These are phyloP conservation scores for Neodon shergylaensis DNA, from an alignment of 2,113 vertebrate species.

Conservation along the genomic window DNA sequence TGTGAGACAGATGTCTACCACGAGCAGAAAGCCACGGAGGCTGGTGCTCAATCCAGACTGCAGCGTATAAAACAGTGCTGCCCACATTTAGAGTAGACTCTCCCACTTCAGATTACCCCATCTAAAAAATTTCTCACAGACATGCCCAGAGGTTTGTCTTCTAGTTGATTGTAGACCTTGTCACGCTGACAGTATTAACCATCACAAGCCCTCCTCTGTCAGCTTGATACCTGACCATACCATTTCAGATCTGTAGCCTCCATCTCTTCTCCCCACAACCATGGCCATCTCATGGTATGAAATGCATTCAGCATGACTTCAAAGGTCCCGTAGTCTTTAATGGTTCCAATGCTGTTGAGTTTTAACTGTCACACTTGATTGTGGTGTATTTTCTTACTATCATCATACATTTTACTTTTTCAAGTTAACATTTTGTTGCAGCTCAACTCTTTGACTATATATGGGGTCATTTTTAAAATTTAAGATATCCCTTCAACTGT, in stretches of 20 bases:
- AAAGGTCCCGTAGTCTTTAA: neutral
- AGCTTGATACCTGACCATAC: neutral
- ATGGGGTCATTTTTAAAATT: neutral
- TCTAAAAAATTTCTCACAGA: neutral
- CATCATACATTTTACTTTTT: conserved; percentile 13
- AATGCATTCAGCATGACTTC: neutral
- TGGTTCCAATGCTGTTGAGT: neutral
- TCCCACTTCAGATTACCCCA: neutral
- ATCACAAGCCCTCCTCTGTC: neutral
- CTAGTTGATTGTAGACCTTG: neutral
- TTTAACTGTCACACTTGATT: neutral
- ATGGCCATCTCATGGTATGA: neutral
- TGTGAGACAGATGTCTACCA: neutral
- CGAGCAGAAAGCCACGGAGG: neutral
- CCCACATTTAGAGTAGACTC: neutral
- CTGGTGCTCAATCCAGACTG: neutral
- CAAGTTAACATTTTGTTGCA: neutral
- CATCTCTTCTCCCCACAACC: neutral
- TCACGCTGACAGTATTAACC: neutral
- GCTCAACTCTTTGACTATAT: conserved; percentile 15
- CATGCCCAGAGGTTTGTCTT: neutral
- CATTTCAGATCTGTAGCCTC: neutral
- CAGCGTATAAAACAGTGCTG: neutral
- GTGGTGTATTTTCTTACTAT: conserved; percentile 6
- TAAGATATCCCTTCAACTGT: neutral